Evolutionary conservation across 2,888 invertebrate species (phyloP).

Genomic region (Lottia scabra): DNA sequence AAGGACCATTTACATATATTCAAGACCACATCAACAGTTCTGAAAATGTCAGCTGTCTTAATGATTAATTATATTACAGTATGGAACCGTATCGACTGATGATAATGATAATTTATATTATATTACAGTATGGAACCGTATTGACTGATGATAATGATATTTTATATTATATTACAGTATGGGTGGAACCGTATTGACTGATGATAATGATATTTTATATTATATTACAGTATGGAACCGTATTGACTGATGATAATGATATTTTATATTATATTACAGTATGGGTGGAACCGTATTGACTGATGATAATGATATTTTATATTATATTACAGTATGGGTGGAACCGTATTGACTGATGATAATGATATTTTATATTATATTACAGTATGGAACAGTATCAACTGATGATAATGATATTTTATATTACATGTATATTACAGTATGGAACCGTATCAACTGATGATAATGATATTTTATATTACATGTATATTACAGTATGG

Average conservation of each 20-base stretch:
- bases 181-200: background rate
- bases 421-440: no score
- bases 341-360: background rate
- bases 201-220: background rate
- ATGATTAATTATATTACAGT: no score
- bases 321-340: background rate
- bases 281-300: background rate
- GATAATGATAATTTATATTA: background rate
- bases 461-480: background rate
- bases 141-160: slow-evolving; percentile 32
- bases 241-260: slow-evolving; percentile 35
- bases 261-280: no score
- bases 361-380: background rate
- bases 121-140: background rate
- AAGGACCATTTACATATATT: no score
- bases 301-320: background rate
- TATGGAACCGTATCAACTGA: background rate
- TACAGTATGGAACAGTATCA: background rate
- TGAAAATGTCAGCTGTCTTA: no score
- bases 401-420: slow-evolving; percentile 32
- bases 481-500: background rate
- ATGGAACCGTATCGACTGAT: background rate
- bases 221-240: background rate
- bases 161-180: no score
- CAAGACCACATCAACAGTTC: no score